These are phyloP conservation scores for Tenthredo livida DNA, from an alignment of 2,888 invertebrate genomes.

Conservation along the genomic window DNA sequence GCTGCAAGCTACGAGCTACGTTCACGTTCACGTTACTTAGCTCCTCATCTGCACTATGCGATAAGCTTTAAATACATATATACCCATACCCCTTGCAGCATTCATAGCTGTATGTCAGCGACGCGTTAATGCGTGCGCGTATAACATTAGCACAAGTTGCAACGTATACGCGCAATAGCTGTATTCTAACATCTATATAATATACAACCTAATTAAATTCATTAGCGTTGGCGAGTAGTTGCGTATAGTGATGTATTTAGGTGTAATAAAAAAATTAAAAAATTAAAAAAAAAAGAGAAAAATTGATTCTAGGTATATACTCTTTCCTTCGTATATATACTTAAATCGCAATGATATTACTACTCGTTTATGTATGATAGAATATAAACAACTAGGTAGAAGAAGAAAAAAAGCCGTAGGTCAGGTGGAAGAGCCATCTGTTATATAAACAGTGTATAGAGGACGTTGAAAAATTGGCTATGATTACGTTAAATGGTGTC, in stretches of 20 bases:
- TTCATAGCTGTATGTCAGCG: conserved; percentile 13
- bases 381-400: not conserved
- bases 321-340: not conserved
- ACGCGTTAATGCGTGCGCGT: conserved; percentile 7
- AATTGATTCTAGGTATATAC: not conserved
- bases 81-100: not conserved
- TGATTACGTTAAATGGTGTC: conserved; percentile 37
- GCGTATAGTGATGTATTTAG: not conserved
- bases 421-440: conserved; percentile 18
- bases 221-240: not conserved
- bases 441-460: conserved; percentile 32
- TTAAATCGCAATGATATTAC: not conserved
- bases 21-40: conserved; percentile 35
- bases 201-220: not conserved
- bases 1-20: not conserved
- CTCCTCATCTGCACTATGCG: not conserved
- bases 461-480: conserved; percentile 50
- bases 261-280: not conserved
- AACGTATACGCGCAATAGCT: not conserved
- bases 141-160: not conserved
- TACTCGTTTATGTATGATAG: not conserved
- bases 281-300: not conserved
- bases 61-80: conserved; percentile 41
- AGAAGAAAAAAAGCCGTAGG: not conserved
- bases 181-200: conserved; percentile 1